phyloP scores from a whole-genome alignment of 2,113 vertebrate species.

The Tautogolabrus adspersus region DNA sequence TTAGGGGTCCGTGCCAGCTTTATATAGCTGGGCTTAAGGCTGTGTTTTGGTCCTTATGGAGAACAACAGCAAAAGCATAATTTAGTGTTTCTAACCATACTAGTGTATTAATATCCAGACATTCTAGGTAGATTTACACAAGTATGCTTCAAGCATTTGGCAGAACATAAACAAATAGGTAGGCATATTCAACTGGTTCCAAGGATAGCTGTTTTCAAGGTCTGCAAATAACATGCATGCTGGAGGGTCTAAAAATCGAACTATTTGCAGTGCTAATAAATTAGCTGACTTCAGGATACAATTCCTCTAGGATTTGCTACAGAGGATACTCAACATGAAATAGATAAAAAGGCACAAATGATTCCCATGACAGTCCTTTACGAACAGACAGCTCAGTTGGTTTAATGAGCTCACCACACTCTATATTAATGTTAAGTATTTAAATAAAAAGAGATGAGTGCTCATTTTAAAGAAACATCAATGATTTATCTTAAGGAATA shows the following conservation, averaged over 20 bases:
- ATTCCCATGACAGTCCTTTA: background rate
- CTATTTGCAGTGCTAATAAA: too few relatives aligned
- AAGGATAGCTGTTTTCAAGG: too few relatives aligned
- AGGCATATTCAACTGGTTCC: too few relatives aligned
- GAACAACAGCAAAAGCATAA: background rate
- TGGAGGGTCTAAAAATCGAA: too few relatives aligned
- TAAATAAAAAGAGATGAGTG: background rate
- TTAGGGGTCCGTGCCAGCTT: background rate
- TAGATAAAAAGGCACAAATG: too few relatives aligned
- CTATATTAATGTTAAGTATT: background rate
- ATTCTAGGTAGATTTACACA: background rate
- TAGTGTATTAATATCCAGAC: background rate
- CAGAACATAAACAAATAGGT: too few relatives aligned
- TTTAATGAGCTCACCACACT: background rate
- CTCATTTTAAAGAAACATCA: background rate
- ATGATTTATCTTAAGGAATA: background rate
- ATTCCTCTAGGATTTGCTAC: too few relatives aligned
- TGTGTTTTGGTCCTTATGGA: background rate
- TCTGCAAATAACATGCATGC: too few relatives aligned
- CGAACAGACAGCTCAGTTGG: background rate
- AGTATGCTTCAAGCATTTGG: background rate
- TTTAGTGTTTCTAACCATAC: background rate
- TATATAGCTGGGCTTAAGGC: too few relatives aligned
- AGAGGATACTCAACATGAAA: too few relatives aligned
- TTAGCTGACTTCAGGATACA: too few relatives aligned